Base-by-base conservation (phyloP, 2,113 vertebrate genomes). In the Gracilinanus agilis region DNA sequence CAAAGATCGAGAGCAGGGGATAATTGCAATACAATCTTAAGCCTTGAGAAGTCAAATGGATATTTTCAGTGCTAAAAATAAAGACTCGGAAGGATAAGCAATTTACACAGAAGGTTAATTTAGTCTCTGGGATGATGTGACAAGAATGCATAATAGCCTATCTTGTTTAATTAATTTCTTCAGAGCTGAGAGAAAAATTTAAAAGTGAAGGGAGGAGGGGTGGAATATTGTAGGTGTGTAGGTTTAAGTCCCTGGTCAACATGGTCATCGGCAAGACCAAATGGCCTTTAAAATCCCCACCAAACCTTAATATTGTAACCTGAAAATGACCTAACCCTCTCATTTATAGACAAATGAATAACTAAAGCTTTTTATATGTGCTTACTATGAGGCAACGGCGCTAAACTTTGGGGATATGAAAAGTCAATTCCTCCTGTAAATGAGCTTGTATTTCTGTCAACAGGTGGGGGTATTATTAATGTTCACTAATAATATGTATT, bases 51-150 rank as follows among this genome's bases (percentile, higher is more conserved):
- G 56, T 55, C 54, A 58, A 97, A 16, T 2, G 95, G 53, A 96
- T 91, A 75, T 1, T 94, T 94, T 90, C 34, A 2, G 44, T 54
- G 53, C 96, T 98, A 95, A 96, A 96, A 98, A 96, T 94, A 97
- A 92, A 91, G 29, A 56, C 94, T 24, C 56, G 92, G 92, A 91
- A 97, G 75, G 90, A 96, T 98, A 97, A 67, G 29, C 94, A 96
- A 89, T 54, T 94, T 94, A 97, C 67, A 93, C 54, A 0, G 53
- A 88, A 96, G 95, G 95, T 96, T 95, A 97, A 96, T 90, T 0
- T 19, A 53, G 61, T 96, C 94, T 94, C 91, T 96, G 94, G 67
- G 44, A 94, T 91, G 2, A 44, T 55, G 21, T 91, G n/a, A 92
- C 96, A 96, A 92, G 56, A 94, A 24, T 90, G 83, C 44, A 2